Evolutionary conservation across 2,888 invertebrate species (phyloP).

Genomic region (Chrysina gloriosa): DNA sequence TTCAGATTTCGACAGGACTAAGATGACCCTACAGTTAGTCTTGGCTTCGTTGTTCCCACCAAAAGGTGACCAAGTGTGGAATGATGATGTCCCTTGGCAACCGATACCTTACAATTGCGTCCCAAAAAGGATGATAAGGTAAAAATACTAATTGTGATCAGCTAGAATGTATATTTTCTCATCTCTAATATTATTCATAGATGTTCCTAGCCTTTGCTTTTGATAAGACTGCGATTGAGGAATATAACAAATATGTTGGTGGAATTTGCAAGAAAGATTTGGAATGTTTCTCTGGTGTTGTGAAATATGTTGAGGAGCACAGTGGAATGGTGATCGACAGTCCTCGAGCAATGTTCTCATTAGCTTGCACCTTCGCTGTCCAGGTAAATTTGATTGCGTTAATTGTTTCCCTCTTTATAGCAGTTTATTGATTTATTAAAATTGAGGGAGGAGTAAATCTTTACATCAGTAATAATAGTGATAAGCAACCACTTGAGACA

Average conservation of each 20-base stretch:
- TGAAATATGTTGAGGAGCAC: conserved; percentile 41
- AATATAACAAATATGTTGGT: conserved; percentile 11
- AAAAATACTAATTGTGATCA: not conserved
- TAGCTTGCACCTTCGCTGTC: conserved; percentile 58
- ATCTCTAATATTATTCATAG: not conserved
- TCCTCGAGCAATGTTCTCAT: conserved; percentile 53
- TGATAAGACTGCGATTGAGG: conserved; percentile 17
- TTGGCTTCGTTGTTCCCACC: conserved; percentile 76
- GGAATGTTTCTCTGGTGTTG: not conserved
- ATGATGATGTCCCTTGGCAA: conserved; percentile 72
- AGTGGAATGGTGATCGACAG: conserved; percentile 53
- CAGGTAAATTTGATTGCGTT: conserved; percentile 7
- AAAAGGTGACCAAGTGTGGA: conserved; percentile 67
- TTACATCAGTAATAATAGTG: no score
- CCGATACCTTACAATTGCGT: conserved; percentile 77
- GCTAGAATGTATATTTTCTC: not conserved
- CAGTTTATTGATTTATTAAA: no score
- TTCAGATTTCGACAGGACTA: conserved; percentile 75
- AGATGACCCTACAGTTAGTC: conserved; percentile 75
- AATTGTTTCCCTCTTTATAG: no score
- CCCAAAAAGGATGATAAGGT: conserved; percentile 55
- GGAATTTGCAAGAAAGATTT: not conserved
- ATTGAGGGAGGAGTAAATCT: no score
- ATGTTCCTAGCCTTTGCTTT: conserved; percentile 28
- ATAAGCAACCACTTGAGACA: no score